These are phyloP conservation scores for Encarsia formosa DNA, from an alignment of 2,888 invertebrate genomes.

Conservation along the genomic window DNA sequence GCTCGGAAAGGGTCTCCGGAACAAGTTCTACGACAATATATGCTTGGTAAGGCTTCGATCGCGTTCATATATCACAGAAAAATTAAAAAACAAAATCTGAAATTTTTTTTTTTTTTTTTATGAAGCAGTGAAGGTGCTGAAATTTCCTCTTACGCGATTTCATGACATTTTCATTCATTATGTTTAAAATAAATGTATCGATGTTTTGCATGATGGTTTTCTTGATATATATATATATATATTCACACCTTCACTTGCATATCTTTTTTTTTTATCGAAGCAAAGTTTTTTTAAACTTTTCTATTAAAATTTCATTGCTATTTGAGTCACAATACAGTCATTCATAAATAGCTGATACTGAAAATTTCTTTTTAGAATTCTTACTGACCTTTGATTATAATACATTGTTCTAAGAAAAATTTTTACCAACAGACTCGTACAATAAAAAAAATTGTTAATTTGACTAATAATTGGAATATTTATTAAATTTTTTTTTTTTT, in stretches of 20 bases:
- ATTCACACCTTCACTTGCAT: conserved; percentile 25
- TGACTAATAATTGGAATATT: no score
- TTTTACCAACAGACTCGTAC: no score
- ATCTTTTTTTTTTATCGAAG: conserved; percentile 7
- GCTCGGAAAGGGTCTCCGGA: conserved; percentile 58
- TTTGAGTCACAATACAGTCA: no score
- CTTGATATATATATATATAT: no score
- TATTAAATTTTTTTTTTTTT: no score
- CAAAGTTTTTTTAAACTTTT: not conserved
- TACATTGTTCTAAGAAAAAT: no score
- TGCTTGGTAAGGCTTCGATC: conserved; percentile 58
- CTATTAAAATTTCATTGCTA: conserved; percentile 14
- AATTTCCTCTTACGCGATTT: conserved; percentile 4
- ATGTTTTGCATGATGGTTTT: not conserved
- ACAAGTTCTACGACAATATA: conserved; percentile 62
- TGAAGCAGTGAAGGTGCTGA: conserved; percentile 25
- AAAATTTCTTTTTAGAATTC: conserved; percentile 24
- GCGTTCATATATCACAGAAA: conserved; percentile 27
- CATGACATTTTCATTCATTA: not conserved
- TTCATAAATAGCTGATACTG: conserved; percentile 25
- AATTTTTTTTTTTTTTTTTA: not conserved
- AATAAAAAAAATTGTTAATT: no score
- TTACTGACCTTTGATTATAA: no score
- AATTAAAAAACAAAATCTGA: conserved; percentile 8
- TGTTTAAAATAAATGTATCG: not conserved